A percentile compares a stretch with the other conserved stretches of the same genome.
Conservation (phyloP, 1,140 invertebrate genomes). For the Ips nitidus region DNA sequence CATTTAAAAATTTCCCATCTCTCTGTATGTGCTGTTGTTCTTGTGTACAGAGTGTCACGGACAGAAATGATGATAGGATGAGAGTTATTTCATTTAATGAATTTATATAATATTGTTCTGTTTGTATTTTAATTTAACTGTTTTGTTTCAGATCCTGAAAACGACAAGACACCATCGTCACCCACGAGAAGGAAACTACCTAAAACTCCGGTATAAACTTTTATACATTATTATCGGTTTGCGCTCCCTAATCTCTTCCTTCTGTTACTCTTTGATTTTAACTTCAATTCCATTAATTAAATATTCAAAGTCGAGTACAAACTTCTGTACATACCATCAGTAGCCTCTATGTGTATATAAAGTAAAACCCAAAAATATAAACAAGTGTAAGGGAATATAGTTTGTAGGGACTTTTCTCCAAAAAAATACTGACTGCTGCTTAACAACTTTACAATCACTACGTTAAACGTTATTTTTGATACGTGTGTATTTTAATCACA, state of each 20-base stretch:
- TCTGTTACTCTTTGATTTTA: no score
- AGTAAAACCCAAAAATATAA: background rate
- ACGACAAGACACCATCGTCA: slow-evolving; percentile 80
- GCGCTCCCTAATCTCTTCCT: background rate
- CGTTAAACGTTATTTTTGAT: slow-evolving; percentile 4
- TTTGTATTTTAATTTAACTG: no score
- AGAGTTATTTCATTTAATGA: no score
- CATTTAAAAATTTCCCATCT: no score
- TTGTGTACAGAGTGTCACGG: no score
- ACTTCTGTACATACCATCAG: no score
- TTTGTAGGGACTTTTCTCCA: background rate
- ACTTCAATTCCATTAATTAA: no score
- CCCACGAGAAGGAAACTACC: slow-evolving; percentile 85
- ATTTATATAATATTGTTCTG: no score
- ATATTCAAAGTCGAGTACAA: no score
- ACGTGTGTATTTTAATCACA: background rate
- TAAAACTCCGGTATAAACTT: slow-evolving; percentile 87
- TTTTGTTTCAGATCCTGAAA: slow-evolving; percentile 67
- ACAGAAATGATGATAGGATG: no score
- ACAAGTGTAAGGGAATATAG: background rate
- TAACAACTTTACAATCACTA: background rate
- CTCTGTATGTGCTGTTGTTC: no score
- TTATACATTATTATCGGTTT: background rate
- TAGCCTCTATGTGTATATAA: background rate
- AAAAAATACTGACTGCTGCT: background rate